Base-by-base conservation (phyloP, 64 coral and sea anemone genomes). In the Pachyseris speciosa region DNA sequence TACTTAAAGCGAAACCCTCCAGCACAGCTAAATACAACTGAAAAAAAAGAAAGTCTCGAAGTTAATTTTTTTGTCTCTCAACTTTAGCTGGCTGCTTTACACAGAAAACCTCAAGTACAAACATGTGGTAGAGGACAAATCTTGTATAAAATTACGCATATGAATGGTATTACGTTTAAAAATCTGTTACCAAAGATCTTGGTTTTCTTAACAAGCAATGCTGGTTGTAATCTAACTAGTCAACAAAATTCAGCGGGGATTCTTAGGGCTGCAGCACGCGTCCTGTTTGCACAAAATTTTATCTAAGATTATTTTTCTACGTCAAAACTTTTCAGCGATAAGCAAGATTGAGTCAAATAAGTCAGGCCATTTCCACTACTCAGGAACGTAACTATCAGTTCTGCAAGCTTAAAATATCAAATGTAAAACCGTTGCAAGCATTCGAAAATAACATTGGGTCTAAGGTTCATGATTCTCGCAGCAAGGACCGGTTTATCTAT, bases 151-250 rank as follows among this genome's bases (percentile, higher is more conserved):
- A 81, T 60, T 81, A 81, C 53, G 53, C 77, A 81, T 81, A 26
- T 40, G 77, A 81, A 61, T 61, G 51, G 77, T 38, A 33, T 63
- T 81, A 61, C 29, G 77, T 81, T 81, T 61, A 81, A 58, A 81
- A 81, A 81, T 81, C 77, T 40, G 5, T 33, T 63, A 81, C 77
- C 34, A 17, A n/a, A 34, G 31, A 58, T 80, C 13, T 68, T 29
- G 15, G 19, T 58, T 57, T 19, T 80, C 75, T 80, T 80, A 37
- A 80, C 48, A 80, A 34, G 75, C 75, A 58, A 36, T 80, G 37
- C 75, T 41, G 77, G 52, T 79, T 37, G 30, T 81, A 81, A 81
- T 81, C 77, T 81, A 81, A 63, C 77, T 81, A 81, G 77, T 81
- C 52, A 81, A 81, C 55, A 81, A 63, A 63, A 79, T 79, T 79